Conservation (phyloP, 2,888 invertebrate genomes). For the Drosophila antonietae region DNA sequence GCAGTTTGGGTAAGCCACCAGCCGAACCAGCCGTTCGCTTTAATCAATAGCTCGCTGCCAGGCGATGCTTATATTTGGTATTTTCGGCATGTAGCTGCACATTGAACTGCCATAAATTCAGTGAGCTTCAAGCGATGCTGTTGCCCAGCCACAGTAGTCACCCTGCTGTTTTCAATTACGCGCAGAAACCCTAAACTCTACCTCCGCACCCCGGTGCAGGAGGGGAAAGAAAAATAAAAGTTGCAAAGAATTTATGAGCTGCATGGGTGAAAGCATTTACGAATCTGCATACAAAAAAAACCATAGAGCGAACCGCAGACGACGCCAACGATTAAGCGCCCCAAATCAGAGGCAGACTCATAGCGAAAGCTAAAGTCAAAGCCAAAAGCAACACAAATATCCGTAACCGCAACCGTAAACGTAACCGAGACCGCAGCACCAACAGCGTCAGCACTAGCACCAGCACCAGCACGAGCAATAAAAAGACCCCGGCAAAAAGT, state of each 20-base stretch:
- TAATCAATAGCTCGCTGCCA: conserved; percentile 68
- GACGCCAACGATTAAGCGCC: conserved; percentile 73
- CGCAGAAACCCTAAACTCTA: conserved; percentile 17
- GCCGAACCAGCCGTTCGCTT: conserved; percentile 32
- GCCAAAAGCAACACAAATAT: conserved; percentile 33
- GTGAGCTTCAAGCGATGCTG: conserved; percentile 24
- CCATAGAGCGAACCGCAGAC: conserved; percentile 55
- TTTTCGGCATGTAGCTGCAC: conserved; percentile 27
- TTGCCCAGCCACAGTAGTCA: conserved; percentile 41
- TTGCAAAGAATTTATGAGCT: conserved; percentile 68
- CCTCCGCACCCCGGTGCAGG: background rate
- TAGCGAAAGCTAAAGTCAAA: conserved; percentile 31
- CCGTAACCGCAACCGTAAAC: conserved; percentile 40
- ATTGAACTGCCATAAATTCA: conserved; percentile 65
- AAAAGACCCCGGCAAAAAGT: conserved; percentile 40
- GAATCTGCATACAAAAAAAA: conserved; percentile 47
- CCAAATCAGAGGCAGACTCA: conserved; percentile 67
- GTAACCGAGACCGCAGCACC: conserved; percentile 22
- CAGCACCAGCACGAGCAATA: conserved; percentile 22
- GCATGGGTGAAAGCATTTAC: conserved; percentile 50
- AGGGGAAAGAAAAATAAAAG: conserved; percentile 23
- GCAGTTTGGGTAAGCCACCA: conserved; percentile 58
- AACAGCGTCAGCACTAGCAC: conserved; percentile 29
- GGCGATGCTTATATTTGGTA: conserved; percentile 43
- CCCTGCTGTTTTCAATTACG: conserved; percentile 78